phyloP scores from a whole-genome alignment of 1,140 invertebrate genomes.

The Caerostris darwini region DNA sequence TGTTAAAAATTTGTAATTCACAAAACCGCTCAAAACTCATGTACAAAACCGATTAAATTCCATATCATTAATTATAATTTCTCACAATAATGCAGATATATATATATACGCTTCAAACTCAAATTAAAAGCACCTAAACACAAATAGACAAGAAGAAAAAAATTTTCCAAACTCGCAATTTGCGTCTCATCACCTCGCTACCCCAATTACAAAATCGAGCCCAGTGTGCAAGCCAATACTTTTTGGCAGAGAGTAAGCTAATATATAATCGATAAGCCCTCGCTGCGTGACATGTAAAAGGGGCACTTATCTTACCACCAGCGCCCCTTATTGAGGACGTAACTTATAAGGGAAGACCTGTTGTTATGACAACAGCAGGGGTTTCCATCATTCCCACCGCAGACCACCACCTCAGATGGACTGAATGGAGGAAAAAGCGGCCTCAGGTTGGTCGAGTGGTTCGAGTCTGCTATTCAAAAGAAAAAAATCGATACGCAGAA shows the following conservation, averaged over 20 bases:
- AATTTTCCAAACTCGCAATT: not conserved
- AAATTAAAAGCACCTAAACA: not conserved
- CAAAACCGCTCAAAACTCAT: too few relatives aligned
- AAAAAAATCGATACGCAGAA: not conserved
- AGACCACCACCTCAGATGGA: not conserved
- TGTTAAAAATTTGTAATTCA: too few relatives aligned
- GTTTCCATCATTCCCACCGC: not conserved
- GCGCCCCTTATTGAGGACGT: constrained; percentile 19
- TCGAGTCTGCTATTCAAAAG: not conserved
- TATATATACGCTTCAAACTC: not conserved
- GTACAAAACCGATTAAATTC: too few relatives aligned
- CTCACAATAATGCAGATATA: too few relatives aligned
- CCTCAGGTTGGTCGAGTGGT: not conserved
- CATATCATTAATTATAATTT: too few relatives aligned
- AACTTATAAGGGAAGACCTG: not conserved
- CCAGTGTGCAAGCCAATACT: not conserved
- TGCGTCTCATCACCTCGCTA: not conserved
- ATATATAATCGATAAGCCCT: constrained; percentile 51
- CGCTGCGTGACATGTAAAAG: constrained; percentile 27
- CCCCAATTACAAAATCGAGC: not conserved
- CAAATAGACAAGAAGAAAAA: not conserved
- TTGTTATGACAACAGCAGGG: constrained; percentile 40
- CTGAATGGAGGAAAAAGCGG: not conserved
- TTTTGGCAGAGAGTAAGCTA: not conserved
- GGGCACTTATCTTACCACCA: constrained; percentile 22